phyloP scores from a whole-genome alignment of 1,140 invertebrate species.

The Orius insidiosus region DNA sequence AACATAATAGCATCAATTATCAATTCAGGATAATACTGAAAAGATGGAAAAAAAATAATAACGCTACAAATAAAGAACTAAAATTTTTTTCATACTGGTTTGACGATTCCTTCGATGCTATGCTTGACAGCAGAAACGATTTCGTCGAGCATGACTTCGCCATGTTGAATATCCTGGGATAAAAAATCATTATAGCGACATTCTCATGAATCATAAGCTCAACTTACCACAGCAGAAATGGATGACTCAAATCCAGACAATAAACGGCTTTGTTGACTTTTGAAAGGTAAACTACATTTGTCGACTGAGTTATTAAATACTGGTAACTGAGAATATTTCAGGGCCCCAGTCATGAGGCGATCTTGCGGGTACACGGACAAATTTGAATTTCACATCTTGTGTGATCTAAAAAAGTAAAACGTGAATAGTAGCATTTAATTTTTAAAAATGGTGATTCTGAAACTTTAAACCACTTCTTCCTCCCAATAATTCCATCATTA shows the following conservation, averaged over 20 bases:
- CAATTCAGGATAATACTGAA: too few species aligned
- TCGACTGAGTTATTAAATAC: constrained; percentile 25
- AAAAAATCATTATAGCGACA: too few species aligned
- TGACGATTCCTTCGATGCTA: constrained; percentile 42
- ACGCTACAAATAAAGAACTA: too few species aligned
- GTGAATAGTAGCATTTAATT: too few species aligned
- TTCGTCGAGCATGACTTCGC: constrained; percentile 50
- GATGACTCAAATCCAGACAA: constrained; percentile 67
- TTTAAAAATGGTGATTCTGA: too few species aligned
- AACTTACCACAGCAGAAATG: constrained; percentile 38
- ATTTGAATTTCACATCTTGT: constrained; percentile 39
- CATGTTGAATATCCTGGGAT: constrained; percentile 40
- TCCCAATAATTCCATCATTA: too few species aligned
- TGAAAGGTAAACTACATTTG: constrained; percentile 24
- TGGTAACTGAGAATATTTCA: constrained; percentile 33
- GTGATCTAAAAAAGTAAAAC: constrained; percentile 24
- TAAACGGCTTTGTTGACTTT: constrained; percentile 28
- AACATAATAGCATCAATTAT: too few species aligned
- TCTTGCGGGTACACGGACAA: constrained; percentile 42
- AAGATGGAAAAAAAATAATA: too few species aligned
- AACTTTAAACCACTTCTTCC: too few species aligned
- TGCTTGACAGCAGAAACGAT: constrained; percentile 41
- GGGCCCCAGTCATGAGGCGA: constrained; percentile 29
- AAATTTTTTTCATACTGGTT: constrained; percentile 36
- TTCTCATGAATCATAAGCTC: too few species aligned